Evolutionary conservation across 2,113 vertebrate species (phyloP).

Genomic region (Myotis yumanensis): DNA sequence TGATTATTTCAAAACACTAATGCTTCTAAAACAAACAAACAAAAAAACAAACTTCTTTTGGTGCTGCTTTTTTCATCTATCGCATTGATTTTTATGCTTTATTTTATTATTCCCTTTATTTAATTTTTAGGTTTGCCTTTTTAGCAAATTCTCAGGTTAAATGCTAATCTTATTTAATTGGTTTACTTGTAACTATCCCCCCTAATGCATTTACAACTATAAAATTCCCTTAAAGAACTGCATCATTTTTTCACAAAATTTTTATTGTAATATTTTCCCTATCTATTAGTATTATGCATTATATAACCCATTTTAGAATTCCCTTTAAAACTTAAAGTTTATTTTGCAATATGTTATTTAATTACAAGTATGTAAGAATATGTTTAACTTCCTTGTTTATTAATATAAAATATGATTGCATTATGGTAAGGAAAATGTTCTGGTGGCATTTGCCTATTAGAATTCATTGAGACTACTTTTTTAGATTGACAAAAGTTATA

Average conservation of each 20-base stretch:
- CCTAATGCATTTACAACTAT: not conserved
- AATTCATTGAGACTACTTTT: not conserved
- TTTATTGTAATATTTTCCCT: not conserved
- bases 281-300: not conserved
- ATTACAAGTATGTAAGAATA: not conserved
- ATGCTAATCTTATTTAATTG: not conserved
- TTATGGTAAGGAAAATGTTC: not conserved
- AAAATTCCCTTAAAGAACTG: not conserved
- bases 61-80: not conserved
- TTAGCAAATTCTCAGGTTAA: not conserved
- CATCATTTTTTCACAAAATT: not conserved
- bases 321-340: not conserved
- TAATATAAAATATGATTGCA: not conserved
- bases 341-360: not conserved
- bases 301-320: not conserved
- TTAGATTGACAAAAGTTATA: not conserved
- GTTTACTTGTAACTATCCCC: not conserved
- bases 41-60: not conserved
- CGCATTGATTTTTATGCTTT: not conserved
- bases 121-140: not conserved
- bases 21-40: not conserved
- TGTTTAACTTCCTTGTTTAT: not conserved
- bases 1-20: not conserved
- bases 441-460: not conserved
- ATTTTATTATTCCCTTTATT: not conserved